These are phyloP conservation scores for Natrix natrix DNA, from an alignment of 2,797 vertebrate genomes.

Conservation along the genomic window DNA sequence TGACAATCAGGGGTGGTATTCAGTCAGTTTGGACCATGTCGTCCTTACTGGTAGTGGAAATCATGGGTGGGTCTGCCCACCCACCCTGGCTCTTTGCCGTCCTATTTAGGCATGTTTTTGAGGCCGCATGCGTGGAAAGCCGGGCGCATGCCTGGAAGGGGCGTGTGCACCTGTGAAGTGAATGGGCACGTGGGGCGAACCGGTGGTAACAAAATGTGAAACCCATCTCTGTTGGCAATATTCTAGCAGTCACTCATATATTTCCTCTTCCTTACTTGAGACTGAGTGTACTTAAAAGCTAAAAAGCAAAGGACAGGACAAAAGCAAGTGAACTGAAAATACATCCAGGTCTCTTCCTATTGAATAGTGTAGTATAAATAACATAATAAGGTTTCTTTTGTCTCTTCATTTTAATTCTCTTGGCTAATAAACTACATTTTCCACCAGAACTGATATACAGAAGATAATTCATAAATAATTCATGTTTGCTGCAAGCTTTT, in stretches of 20 bases:
- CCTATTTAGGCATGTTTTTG: no score
- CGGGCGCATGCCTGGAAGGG: no score
- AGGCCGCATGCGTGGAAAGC: no score
- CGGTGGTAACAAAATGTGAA: no score
- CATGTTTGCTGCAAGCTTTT: constrained; percentile 3
- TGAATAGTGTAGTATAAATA: not conserved
- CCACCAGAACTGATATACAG: constrained; percentile 26
- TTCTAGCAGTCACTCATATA: rapidly evolving
- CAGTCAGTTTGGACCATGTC: no score
- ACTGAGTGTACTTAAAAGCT: not conserved
- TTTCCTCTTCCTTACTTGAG: not conserved
- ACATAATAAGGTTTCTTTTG: constrained; percentile 22
- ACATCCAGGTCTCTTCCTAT: not conserved
- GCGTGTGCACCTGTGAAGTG: no score
- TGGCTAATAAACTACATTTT: not conserved
- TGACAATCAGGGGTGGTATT: no score
- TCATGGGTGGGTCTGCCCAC: no score
- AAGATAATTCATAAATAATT: constrained; percentile 33
- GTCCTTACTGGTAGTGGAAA: no score
- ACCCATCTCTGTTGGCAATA: no score
- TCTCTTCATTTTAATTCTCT: constrained; percentile 22
- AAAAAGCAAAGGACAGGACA: not conserved
- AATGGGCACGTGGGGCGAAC: no score
- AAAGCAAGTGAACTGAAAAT: not conserved
- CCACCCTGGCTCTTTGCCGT: no score